phyloP scores from a whole-genome alignment of 2,888 invertebrate species.

The Cybosia mesomella region DNA sequence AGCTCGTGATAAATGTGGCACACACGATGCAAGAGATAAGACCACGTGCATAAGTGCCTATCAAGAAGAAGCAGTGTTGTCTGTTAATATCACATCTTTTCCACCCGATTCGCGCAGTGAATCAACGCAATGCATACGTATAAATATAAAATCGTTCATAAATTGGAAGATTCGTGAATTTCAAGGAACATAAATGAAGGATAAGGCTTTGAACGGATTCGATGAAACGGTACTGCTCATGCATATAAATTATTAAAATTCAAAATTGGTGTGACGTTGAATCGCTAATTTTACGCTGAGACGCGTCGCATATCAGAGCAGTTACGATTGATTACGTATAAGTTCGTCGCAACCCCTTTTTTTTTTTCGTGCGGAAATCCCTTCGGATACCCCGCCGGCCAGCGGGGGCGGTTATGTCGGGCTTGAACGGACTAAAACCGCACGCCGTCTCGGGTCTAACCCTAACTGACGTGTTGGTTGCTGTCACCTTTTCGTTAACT shows the following conservation, averaged over 20 bases:
- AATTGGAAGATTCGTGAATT: constrained; percentile 67
- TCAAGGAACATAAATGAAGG: constrained; percentile 65
- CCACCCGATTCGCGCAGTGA: constrained; percentile 23
- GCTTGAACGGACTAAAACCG: too few species aligned
- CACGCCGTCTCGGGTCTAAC: too few species aligned
- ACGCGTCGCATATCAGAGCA: constrained; percentile 14
- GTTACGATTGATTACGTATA: constrained; percentile 27
- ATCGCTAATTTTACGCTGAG: constrained; percentile 49
- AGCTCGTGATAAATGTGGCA: constrained; percentile 9
- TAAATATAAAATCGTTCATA: constrained; percentile 61
- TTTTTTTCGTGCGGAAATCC: too few species aligned
- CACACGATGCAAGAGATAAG: constrained; percentile 14
- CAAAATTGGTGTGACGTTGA: constrained; percentile 58
- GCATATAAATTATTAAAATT: constrained; percentile 73
- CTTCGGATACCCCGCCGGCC: too few species aligned
- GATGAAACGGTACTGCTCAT: constrained; percentile 66
- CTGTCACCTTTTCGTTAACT: constrained; percentile 4
- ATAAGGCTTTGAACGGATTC: constrained; percentile 58
- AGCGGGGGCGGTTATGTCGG: too few species aligned
- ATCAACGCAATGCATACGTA: constrained; percentile 30
- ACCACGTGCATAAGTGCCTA: constrained; percentile 19
- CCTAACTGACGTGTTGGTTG: too few species aligned
- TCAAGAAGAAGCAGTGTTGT: constrained; percentile 23
- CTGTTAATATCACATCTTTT: constrained; percentile 25
- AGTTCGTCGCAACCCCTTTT: too few species aligned